A percentile compares a stretch with the other conserved stretches of the same genome.
phyloP scores from a whole-genome alignment of 2,888 invertebrate species.

The Volucella bombylans region DNA sequence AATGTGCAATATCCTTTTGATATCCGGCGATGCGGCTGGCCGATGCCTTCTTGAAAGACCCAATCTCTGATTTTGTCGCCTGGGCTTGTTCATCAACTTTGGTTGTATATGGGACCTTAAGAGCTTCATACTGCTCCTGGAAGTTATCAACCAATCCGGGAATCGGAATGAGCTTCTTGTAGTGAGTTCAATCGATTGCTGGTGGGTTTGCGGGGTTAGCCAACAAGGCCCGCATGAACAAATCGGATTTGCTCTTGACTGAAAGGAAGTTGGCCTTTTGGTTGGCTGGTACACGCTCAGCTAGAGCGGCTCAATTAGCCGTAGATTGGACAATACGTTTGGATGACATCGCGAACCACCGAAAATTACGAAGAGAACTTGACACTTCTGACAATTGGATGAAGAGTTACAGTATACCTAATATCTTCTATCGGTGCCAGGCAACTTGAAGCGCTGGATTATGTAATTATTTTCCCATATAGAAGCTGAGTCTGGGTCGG shows the following conservation, averaged over 20 bases:
- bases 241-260: constrained; percentile 93
- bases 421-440: no score
- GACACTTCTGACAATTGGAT: constrained; percentile 62
- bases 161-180: constrained; percentile 88
- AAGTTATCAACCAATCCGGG: constrained; percentile 93
- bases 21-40: constrained; percentile 81
- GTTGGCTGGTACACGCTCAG: constrained; percentile 90
- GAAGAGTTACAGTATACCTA: background rate
- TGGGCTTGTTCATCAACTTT: constrained; percentile 88
- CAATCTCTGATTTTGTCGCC: constrained; percentile 85
- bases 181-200: constrained; percentile 92
- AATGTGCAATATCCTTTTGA: constrained; percentile 86
- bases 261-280: constrained; percentile 88
- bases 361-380: constrained; percentile 51
- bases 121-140: constrained; percentile 91
- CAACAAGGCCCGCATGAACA: constrained; percentile 89
- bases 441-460: no score
- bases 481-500: no score
- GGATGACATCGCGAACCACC: constrained; percentile 81
- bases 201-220: constrained; percentile 90
- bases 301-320: constrained; percentile 94
- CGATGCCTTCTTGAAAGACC: constrained; percentile 85
- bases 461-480: no score
- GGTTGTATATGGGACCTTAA: constrained; percentile 89
- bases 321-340: constrained; percentile 90